A percentile compares a stretch with the other conserved stretches of the same genome.
phyloP scores from a whole-genome alignment of 2,113 vertebrate genomes.

The Cariama cristata region DNA sequence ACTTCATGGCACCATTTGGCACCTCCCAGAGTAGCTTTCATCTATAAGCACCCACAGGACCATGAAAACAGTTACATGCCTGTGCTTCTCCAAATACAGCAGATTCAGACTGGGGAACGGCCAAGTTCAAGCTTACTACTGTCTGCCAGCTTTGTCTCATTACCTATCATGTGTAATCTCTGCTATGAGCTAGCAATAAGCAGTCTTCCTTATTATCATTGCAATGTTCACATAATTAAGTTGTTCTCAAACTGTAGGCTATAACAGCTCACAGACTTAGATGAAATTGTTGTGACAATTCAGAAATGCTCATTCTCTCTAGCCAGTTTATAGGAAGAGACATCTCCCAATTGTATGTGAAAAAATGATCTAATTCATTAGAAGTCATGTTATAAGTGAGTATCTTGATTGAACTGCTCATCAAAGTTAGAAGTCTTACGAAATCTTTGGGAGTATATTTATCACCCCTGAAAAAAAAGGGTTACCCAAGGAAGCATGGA shows the following conservation, averaged over 20 bases:
- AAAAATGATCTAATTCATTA: background rate
- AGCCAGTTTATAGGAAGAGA: conserved; percentile 24
- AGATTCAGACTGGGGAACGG: background rate
- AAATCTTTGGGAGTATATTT: background rate
- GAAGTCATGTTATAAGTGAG: background rate
- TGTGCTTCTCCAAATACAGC: background rate
- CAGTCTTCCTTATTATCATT: background rate
- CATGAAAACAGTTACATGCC: background rate
- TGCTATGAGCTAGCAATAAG: conserved; percentile 33
- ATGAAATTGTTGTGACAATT: conserved; percentile 46
- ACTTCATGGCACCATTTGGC: background rate
- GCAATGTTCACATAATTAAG: conserved; percentile 53
- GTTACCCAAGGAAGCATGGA: background rate
- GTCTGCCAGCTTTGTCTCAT: conserved; percentile 32
- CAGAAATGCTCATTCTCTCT: conserved; percentile 39
- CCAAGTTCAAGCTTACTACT: background rate
- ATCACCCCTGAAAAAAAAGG: background rate
- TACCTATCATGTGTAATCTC: conserved; percentile 16
- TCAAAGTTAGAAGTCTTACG: background rate
- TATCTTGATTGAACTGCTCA: conserved; percentile 1
- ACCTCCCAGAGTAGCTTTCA: background rate
- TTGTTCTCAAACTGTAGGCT: conserved; percentile 44
- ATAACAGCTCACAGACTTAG: conserved; percentile 16
- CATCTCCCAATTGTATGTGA: background rate
- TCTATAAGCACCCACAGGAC: background rate